Conservation (phyloP, 2,888 invertebrate genomes). For the Netelia inedita region DNA sequence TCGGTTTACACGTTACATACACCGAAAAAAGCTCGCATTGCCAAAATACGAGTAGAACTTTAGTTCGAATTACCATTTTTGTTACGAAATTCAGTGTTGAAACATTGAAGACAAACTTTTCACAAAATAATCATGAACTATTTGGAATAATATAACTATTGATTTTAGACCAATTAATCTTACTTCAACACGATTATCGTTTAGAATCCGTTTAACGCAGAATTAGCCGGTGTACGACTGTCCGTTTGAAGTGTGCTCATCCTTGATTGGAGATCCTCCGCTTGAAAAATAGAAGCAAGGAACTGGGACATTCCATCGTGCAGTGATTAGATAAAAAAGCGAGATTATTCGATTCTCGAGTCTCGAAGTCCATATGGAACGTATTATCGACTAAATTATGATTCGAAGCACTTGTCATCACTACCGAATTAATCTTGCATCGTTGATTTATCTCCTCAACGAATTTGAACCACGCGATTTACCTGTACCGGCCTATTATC, state of each 20-base stretch:
- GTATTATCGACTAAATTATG: background rate
- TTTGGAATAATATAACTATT: too few species aligned
- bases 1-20: conserved; percentile 37
- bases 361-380: background rate
- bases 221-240: too few species aligned
- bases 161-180: too few species aligned
- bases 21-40: conserved; percentile 17
- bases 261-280: conserved; percentile 35
- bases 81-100: too few species aligned
- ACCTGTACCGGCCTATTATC: background rate
- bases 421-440: background rate
- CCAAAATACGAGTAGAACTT: conserved; percentile 1
- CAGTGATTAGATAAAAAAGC: background rate
- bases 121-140: too few species aligned
- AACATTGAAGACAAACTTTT: too few species aligned
- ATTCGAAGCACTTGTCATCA: background rate
- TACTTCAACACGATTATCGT: too few species aligned
- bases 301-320: background rate
- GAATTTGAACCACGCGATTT: background rate
- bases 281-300: background rate
- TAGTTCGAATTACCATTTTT: too few species aligned
- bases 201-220: too few species aligned
- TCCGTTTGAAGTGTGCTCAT: background rate
- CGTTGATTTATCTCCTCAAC: background rate
- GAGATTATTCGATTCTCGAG: background rate